Percentiles rank a stretch among this genome's conserved stretches.
Conservation (phyloP, 2,113 vertebrate genomes). For the Paratilapia polleni region DNA sequence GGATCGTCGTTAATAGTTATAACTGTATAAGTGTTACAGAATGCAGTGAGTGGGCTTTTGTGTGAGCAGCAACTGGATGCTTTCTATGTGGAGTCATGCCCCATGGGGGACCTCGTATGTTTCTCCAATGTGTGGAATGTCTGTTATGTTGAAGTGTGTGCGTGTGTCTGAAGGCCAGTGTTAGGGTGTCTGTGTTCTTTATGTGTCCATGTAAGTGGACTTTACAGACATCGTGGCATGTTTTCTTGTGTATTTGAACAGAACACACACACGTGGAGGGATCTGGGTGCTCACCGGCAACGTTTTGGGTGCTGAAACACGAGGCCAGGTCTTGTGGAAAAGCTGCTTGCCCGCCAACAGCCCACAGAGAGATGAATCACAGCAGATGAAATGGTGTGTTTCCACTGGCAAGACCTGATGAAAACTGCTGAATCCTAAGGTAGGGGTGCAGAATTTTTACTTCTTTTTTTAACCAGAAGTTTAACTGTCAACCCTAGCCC, state of each 20-base stretch:
- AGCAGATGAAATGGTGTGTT: conserved; percentile 5
- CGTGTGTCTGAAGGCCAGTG: not conserved
- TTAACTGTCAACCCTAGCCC: not conserved
- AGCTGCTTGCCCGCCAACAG: not conserved
- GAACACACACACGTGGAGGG: conserved; percentile 7
- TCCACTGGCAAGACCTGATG: conserved; percentile 10
- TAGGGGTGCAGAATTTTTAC: not conserved
- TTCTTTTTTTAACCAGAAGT: not conserved
- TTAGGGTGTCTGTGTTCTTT: not conserved
- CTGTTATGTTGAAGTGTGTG: conserved; percentile 54
- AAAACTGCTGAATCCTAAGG: not conserved
- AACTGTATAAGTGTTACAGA: not conserved
- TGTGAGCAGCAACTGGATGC: conserved; percentile 39
- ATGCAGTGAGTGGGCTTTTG: not conserved
- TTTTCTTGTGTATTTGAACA: conserved; percentile 7
- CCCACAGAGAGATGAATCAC: conserved; percentile 65
- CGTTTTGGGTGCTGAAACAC: conserved; percentile 20
- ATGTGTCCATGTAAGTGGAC: not conserved
- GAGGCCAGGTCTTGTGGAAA: conserved; percentile 34
- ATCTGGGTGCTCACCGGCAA: not conserved
- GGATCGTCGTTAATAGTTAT: not conserved
- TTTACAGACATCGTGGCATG: not conserved
- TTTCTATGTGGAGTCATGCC: conserved; percentile 45
- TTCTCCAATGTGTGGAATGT: conserved; percentile 66
- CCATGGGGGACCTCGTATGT: conserved; percentile 43